Evolutionary conservation across 35 echinoderm and acorn worm genomes (phyloP).

Genomic region (Heliocidaris erythrogramma): DNA sequence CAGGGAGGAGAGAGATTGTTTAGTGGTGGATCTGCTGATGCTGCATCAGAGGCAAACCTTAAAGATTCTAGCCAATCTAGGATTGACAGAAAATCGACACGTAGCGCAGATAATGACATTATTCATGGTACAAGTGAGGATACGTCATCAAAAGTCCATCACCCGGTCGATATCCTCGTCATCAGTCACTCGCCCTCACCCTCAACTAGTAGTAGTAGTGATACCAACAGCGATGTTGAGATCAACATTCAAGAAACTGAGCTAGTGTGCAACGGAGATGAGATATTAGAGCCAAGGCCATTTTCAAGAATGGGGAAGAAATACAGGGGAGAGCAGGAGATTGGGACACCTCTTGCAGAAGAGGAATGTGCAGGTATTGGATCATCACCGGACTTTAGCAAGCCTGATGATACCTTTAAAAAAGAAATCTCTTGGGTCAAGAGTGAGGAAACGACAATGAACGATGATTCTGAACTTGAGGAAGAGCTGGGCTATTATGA

Average conservation of each 20-base stretch:
- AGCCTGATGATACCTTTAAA: too few species aligned
- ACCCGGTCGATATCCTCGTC: not conserved
- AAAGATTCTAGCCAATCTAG: not conserved
- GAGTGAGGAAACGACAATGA: too few species aligned
- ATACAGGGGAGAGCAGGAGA: not conserved
- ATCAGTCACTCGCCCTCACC: not conserved
- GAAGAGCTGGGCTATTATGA: too few species aligned
- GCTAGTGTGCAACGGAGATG: not conserved
- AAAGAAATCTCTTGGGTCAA: too few species aligned
- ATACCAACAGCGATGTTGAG: not conserved
- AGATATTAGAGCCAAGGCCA: not conserved
- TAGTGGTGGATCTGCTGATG: not conserved
- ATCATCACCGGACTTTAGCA: too few species aligned
- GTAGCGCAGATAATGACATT: not conserved
- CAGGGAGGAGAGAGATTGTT: not conserved
- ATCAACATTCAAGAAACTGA: not conserved
- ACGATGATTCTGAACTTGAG: too few species aligned
- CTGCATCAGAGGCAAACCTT: not conserved
- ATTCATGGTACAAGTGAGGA: not conserved
- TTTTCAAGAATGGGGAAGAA: not conserved
- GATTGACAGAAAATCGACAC: not conserved
- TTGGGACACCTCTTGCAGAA: not conserved
- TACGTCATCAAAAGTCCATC: not conserved
- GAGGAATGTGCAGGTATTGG: too few species aligned
- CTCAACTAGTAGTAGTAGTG: not conserved